Base-by-base conservation (phyloP, 2,113 vertebrate genomes). In the Tenrec ecaudatus region DNA sequence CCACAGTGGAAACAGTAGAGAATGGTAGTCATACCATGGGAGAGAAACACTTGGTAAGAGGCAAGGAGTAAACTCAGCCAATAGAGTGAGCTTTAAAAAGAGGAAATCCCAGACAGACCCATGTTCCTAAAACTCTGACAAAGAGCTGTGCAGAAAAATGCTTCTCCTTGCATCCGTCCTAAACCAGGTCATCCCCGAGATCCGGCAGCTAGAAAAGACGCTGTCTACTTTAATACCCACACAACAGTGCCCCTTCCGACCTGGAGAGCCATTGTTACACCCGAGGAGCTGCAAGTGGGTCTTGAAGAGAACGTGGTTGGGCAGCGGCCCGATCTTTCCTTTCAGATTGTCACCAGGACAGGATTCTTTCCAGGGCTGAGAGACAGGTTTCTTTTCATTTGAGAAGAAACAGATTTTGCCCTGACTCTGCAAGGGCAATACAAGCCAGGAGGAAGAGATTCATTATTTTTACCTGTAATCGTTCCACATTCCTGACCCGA, bases 381-480 rank as follows among this genome's bases (percentile, higher is more conserved):
- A 92, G 69, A 93, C 89, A 92, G 64, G 57, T 58, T 82, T 80
- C 58, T 92, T 96, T 94, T 73, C 88, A 86, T 78, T 79, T 88
- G 71, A 93, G 92, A 96, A 96, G 90, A 81, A 95, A 91, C 60
- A 84, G 40, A 81, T 75, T 94, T 95, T 88, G 57, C 88, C 62
- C 82, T 88, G 66, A 94, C 40, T 93, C 77, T 94, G 33, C 60
- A 84, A 89, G 75, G 40, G 68, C 86, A 38, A 69, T 6, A 29
- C 16, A 76, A 94, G 78, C 82, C 80, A 79, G 6, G 60, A 94
- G 79, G 80, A 92, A 90, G 16, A 25, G 83, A 89, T 82, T 95
- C 62, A 66, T 93, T 95, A 85, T 85, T 84, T 95, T 96, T 66
- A 75, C 69, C 69, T 60, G 38, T 16, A 62, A 53, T 83, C 69